Conservation (phyloP, 2,888 invertebrate genomes). For the Sclerodermus sp. region DNA sequence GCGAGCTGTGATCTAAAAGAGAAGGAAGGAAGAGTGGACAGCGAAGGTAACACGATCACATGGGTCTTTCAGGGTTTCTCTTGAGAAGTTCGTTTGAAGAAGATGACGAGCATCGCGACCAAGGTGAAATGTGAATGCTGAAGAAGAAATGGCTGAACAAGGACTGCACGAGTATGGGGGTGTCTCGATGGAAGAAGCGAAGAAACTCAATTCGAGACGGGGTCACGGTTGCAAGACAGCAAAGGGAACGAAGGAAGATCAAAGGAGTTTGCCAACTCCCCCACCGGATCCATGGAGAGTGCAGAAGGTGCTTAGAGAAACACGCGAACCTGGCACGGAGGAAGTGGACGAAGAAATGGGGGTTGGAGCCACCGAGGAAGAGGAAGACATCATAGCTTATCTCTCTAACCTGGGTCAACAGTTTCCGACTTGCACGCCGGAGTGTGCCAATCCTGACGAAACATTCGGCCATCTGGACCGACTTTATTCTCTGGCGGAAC, state of each 20-base stretch:
- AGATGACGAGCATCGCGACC: too few species aligned
- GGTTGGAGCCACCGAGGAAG: conserved; percentile 30
- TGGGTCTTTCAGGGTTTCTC: too few species aligned
- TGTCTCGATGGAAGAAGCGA: neutral
- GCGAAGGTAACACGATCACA: too few species aligned
- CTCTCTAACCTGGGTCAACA: conserved; percentile 28
- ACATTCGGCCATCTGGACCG: conserved; percentile 80
- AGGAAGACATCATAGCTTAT: conserved; percentile 59
- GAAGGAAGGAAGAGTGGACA: too few species aligned
- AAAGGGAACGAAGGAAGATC: conserved; percentile 20
- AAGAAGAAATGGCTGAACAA: conserved; percentile 25
- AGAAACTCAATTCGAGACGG: neutral
- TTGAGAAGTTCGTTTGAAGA: too few species aligned
- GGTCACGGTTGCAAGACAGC: conserved; percentile 5
- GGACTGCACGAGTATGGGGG: conserved; percentile 5
- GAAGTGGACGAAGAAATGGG: neutral
- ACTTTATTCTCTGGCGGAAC: conserved; percentile 75
- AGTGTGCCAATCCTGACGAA: conserved; percentile 64
- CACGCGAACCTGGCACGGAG: too few species aligned
- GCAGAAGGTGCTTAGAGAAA: too few species aligned
- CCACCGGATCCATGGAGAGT: conserved; percentile 54
- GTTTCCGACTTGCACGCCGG: conserved; percentile 47
- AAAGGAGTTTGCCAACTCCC: conserved; percentile 52
- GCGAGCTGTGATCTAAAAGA: too few species aligned
- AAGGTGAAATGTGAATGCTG: neutral